A percentile compares a stretch with the other conserved stretches of the same genome.
phyloP scores from a whole-genome alignment of 2,113 vertebrate species.

The Mobula birostris region DNA sequence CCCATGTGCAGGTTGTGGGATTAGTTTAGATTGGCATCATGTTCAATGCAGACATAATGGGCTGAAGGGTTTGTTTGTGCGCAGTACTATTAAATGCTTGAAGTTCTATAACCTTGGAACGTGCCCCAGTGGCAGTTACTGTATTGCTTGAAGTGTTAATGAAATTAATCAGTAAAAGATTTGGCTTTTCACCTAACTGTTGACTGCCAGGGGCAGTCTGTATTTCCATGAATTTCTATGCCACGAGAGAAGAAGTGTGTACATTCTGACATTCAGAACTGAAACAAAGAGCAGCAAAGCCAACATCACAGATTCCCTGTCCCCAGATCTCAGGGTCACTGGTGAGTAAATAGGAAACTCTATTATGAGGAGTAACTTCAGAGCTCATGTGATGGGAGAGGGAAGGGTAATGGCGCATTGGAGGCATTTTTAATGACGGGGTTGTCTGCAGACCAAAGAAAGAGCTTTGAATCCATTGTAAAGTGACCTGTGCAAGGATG shows the following conservation, averaged over 20 bases:
- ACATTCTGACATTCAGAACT: neutral
- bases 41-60: no score
- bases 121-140: neutral
- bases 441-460: no score
- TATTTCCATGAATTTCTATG: neutral
- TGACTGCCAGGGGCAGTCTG: neutral
- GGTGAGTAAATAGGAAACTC: neutral
- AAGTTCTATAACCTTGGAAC: neutral
- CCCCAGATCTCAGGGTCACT: neutral
- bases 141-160: neutral
- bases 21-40: no score
- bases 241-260: neutral
- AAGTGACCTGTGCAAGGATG: no score
- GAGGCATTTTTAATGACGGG: no score
- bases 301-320: neutral
- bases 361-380: neutral
- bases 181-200: neutral
- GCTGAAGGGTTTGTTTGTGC: no score
- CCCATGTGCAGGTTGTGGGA: no score
- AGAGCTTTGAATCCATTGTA: no score
- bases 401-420: no score
- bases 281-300: neutral
- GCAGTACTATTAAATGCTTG: no score
- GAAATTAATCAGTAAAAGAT: neutral
- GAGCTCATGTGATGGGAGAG: neutral